These are phyloP conservation scores for Himantopus leucocephalus DNA, from an alignment of 2,113 vertebrate species.

Conservation along the genomic window DNA sequence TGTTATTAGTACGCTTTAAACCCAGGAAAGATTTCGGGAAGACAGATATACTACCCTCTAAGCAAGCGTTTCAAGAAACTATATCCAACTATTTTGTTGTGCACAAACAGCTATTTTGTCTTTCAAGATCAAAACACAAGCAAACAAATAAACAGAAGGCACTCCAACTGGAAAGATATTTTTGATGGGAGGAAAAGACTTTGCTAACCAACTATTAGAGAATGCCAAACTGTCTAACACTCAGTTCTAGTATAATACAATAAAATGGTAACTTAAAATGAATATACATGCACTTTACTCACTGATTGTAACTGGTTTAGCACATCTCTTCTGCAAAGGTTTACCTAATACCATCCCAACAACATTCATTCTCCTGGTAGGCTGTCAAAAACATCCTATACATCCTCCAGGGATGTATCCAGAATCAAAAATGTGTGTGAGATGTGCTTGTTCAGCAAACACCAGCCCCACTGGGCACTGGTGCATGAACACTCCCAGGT, in stretches of 20 bases:
- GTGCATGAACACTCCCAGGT: not conserved
- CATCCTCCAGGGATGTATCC: not conserved
- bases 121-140: constrained; percentile 43
- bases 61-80: not conserved
- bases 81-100: constrained; percentile 1
- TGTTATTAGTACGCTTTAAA: not conserved
- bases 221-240: constrained; percentile 34
- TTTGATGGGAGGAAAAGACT: constrained; percentile 27
- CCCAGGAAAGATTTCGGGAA: not conserved
- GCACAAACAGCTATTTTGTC: constrained; percentile 35
- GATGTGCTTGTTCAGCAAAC: not conserved
- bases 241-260: not conserved
- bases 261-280: not conserved
- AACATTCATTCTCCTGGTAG: not conserved
- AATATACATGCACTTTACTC: not conserved
- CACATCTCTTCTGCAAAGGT: not conserved
- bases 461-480: not conserved
- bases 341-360: not conserved
- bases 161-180: constrained; percentile 25
- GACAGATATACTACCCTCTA: not conserved
- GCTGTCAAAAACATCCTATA: not conserved
- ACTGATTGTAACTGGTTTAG: not conserved
- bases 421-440: not conserved
- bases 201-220: constrained; percentile 17
- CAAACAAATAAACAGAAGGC: constrained; percentile 45